Evolutionary conservation across 2,888 invertebrate genomes (phyloP).

Genomic region (Drosophila borealis): DNA sequence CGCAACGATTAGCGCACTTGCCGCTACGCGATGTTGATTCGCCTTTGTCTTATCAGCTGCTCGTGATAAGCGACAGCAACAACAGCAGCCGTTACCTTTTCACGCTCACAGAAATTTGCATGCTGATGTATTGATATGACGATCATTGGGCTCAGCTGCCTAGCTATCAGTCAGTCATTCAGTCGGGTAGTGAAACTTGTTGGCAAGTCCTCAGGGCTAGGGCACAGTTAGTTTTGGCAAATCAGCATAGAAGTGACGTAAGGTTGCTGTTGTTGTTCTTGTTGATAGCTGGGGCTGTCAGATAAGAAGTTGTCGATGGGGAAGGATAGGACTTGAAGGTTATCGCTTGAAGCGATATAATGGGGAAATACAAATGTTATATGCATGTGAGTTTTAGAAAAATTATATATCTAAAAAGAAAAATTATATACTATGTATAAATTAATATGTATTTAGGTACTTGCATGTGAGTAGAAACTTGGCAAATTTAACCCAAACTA

Average conservation of each 20-base stretch:
- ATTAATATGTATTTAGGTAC: no score
- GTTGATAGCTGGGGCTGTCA: conserved; percentile 5
- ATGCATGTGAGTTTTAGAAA: background rate
- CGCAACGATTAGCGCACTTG: conserved; percentile 66
- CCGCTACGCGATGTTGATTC: conserved; percentile 37
- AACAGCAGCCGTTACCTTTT: conserved; percentile 42
- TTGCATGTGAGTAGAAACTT: no score
- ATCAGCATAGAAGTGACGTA: conserved; percentile 29
- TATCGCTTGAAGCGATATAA: conserved; percentile 10
- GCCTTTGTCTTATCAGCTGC: conserved; percentile 65
- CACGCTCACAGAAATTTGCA: conserved; percentile 39
- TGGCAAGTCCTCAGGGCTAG: conserved; percentile 20
- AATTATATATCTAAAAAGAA: no score
- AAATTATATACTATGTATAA: no score
- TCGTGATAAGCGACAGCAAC: conserved; percentile 57
- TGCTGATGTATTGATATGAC: conserved; percentile 36
- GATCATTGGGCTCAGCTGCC: conserved; percentile 30
- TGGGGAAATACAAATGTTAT: conserved; percentile 10
- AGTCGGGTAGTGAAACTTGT: conserved; percentile 12
- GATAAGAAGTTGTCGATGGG: conserved; percentile 30
- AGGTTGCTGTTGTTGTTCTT: conserved; percentile 15
- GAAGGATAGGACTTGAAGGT: conserved; percentile 37
- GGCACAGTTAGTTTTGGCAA: conserved; percentile 8
- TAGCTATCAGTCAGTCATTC: conserved; percentile 19
- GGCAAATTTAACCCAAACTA: no score